Conservation (phyloP, 2,888 invertebrate species). For the Cyaniris semiargus region DNA sequence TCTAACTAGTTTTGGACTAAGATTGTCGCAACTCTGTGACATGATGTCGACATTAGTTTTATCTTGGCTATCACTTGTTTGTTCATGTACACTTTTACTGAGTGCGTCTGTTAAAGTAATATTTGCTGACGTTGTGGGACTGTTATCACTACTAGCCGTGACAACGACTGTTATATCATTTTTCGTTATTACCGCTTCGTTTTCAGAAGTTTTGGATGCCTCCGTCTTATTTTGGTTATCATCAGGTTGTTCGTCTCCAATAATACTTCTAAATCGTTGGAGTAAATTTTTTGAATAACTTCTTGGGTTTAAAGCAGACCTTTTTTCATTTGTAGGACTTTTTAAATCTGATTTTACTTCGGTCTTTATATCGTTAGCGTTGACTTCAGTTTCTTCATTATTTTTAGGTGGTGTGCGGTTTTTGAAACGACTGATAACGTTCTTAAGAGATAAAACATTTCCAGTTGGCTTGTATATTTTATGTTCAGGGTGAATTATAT, state of each 20-base stretch:
- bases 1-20: conserved; percentile 54
- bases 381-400: conserved; percentile 63
- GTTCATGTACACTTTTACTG: conserved; percentile 69
- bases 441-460: conserved; percentile 77
- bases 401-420: conserved; percentile 65
- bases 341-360: conserved; percentile 65
- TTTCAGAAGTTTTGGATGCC: conserved; percentile 46
- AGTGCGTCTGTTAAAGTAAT: conserved; percentile 55
- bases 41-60: conserved; percentile 66
- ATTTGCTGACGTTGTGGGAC: conserved; percentile 59
- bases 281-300: conserved; percentile 73
- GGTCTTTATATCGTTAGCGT: conserved; percentile 66
- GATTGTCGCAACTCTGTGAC: conserved; percentile 68
- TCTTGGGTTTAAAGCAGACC: conserved; percentile 68
- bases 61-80: conserved; percentile 63
- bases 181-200: conserved; percentile 48
- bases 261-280: conserved; percentile 75
- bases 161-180: conserved; percentile 67
- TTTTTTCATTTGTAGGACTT: conserved; percentile 68
- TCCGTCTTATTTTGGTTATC: conserved; percentile 58
- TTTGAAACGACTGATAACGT: conserved; percentile 79
- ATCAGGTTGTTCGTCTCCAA: conserved; percentile 72
- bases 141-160: conserved; percentile 63
- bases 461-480: conserved; percentile 87
- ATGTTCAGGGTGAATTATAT: conserved; percentile 87